These are phyloP conservation scores for Nudaria mundana DNA, from an alignment of 2,888 invertebrate species.

Conservation along the genomic window DNA sequence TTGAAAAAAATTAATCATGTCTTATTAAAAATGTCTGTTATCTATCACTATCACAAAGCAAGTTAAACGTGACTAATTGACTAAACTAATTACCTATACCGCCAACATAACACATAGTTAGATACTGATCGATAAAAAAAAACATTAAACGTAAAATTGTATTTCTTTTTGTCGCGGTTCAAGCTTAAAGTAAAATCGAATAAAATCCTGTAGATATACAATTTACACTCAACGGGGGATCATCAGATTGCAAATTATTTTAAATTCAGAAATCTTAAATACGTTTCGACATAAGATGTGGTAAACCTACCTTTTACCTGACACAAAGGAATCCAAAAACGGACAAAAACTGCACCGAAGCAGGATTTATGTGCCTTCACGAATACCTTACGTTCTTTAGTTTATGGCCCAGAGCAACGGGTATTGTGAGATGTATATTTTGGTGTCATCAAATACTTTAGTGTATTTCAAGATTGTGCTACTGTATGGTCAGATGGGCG, in stretches of 20 bases:
- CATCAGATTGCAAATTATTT: conserved; percentile 18
- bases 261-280: conserved; percentile 13
- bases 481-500: conserved; percentile 28
- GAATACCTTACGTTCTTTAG: conserved; percentile 33
- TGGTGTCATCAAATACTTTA: conserved; percentile 36
- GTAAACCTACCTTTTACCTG: conserved; percentile 52
- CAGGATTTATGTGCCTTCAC: conserved; percentile 49
- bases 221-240: conserved; percentile 24
- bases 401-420: conserved; percentile 22
- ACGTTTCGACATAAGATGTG: conserved; percentile 24
- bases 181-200: too few relatives aligned
- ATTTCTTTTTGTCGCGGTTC: too few relatives aligned
- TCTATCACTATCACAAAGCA: too few relatives aligned
- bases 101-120: too few relatives aligned
- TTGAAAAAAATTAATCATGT: too few relatives aligned
- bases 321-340: conserved; percentile 64
- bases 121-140: too few relatives aligned
- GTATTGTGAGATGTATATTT: conserved; percentile 30
- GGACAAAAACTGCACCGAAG: conserved; percentile 53
- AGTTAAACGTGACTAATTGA: too few relatives aligned
- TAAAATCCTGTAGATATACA: too few relatives aligned
- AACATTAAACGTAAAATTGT: too few relatives aligned
- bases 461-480: conserved; percentile 28
- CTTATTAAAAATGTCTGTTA: too few relatives aligned
- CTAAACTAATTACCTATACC: too few relatives aligned